phyloP scores from a whole-genome alignment of 2,888 invertebrate species.

The Andrena hattorfiana region DNA sequence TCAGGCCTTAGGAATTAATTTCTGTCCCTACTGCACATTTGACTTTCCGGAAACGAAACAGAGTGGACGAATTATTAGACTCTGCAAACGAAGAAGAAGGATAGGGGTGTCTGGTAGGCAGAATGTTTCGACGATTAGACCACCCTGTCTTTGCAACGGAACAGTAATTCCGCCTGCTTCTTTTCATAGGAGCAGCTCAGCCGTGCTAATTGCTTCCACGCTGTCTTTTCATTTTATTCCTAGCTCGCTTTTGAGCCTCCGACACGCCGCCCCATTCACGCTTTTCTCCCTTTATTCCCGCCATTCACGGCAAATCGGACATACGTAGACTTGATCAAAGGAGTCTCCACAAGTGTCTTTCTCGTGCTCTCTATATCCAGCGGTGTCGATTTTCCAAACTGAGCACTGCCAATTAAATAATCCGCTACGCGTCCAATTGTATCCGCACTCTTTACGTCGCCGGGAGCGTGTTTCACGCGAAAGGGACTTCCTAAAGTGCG shows the following conservation, averaged over 20 bases:
- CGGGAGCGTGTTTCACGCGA: background rate
- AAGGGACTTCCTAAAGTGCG: background rate
- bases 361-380: background rate
- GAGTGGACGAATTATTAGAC: too few species aligned
- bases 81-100: background rate
- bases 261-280: conserved; percentile 21
- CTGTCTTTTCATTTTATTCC: conserved; percentile 37
- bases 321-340: conserved; percentile 4
- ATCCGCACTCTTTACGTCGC: background rate
- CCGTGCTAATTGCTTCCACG: conserved; percentile 58
- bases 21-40: too few species aligned
- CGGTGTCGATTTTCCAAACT: background rate
- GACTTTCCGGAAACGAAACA: too few species aligned
- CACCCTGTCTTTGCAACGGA: conserved; percentile 14
- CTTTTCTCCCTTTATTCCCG: conserved; percentile 1
- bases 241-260: conserved; percentile 1
- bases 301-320: background rate
- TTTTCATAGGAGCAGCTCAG: conserved; percentile 54
- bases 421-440: background rate
- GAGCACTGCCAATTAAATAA: background rate
- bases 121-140: conserved; percentile 30
- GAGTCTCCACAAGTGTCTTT: background rate
- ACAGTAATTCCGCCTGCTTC: conserved; percentile 50
- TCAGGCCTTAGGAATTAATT: too few species aligned
- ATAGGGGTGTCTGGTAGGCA: conserved; percentile 2